Evolutionary conservation across 2,888 invertebrate species (phyloP), one percentile per base, ranked within the genome.

Genomic region (Cataglyphis rosenhaueri): DNA sequence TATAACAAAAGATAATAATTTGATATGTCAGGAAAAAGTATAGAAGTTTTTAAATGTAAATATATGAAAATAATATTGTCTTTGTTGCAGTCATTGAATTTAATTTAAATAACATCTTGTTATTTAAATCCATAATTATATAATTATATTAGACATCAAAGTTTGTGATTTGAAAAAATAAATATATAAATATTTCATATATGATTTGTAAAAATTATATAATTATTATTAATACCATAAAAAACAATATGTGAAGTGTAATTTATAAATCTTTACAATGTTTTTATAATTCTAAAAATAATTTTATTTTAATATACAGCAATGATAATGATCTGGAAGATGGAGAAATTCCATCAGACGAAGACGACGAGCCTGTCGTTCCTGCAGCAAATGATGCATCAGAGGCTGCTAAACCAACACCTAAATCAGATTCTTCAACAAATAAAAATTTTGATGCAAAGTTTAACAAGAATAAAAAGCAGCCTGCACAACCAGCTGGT

Each of bases 311-410:
- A 61, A 81, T 78, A 59, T 71, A 18, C 44, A 86, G 83, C 83
- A 92, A 91, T 85, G 95, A 95, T 64, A 96, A 97, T 92, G 98
- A 98, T 93, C 95, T 98, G 88, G 98, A 98, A 95, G 98, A 98
- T 93, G 98, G 98, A 68, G 98, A 98, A 95, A 98, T 98, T 89
- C 97, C 97, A 87, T 96, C 96, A 66, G 96, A 96, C 89, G 96
- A 96, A 71, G 96, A 96, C 86, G 96, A 96, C 66, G 95, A 95
- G 29, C 87, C 92, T n/a, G 81, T 90, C 25, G 64, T 85, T 38
- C 88, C 91, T 21, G 76, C 90, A 5, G 57, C 84, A 29, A 82
- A 83, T 10, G 93, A 91, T 35, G 81, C 86, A 90, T 95, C 96
- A 83, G 96, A 96, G 86, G 95, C 95, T 48, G 96, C 96, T 90